Percentiles rank a stretch among this genome's conserved stretches.
These are phyloP conservation scores for Sarcophaga peregrina DNA, from an alignment of 1,140 invertebrate species.

Conservation along the genomic window DNA sequence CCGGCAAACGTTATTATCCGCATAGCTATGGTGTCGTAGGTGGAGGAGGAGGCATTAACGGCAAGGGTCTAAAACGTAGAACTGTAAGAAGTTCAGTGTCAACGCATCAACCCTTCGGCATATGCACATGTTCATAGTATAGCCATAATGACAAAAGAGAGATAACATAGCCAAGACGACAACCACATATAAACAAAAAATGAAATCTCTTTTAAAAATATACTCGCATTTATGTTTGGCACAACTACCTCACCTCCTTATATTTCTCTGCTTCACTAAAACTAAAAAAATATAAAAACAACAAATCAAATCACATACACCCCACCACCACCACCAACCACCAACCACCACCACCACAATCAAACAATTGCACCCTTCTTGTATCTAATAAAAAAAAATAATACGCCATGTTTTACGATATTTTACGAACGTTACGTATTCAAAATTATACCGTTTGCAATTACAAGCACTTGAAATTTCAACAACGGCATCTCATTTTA, in stretches of 20 bases:
- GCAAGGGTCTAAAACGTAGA: conserved; percentile 50
- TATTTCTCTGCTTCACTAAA: background rate
- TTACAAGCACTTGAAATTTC: background rate
- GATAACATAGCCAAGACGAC: background rate
- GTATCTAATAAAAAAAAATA: background rate
- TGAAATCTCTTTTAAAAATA: background rate
- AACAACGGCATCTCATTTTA: conserved; percentile 29
- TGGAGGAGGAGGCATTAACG: background rate
- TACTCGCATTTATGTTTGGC: conserved; percentile 31
- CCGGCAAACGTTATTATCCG: conserved; percentile 15
- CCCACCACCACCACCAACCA: conserved; percentile 12
- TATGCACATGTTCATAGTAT: conserved; percentile 66
- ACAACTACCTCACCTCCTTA: conserved; percentile 29
- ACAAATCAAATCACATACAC: background rate
- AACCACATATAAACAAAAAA: background rate
- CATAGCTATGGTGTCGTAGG: background rate
- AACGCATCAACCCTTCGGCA: conserved; percentile 62
- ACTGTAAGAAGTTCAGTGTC: conserved; percentile 62
- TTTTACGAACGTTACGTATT: conserved; percentile 22
- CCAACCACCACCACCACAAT: background rate
- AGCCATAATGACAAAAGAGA: background rate
- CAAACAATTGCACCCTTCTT: conserved; percentile 12
- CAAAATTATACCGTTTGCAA: conserved; percentile 29
- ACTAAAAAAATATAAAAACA: conserved; percentile 10
- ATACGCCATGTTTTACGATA: conserved; percentile 11